Evolutionary conservation across 2,797 vertebrate species (phyloP), one percentile per base, ranked within the genome.

Genomic region (Clarias laeviceps): DNA sequence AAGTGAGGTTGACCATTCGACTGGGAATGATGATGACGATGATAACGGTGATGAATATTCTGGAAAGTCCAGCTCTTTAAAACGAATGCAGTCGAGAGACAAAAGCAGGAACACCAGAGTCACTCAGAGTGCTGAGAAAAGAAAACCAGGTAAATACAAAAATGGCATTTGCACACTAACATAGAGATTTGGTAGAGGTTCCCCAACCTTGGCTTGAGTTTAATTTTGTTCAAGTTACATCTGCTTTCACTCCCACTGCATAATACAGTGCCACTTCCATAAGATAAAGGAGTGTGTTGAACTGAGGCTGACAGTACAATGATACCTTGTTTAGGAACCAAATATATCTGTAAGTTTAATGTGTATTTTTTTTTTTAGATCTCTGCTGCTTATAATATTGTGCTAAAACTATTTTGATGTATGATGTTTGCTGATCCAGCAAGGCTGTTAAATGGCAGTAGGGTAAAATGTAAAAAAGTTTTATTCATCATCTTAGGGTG

Each of bases 101-200:
- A 88, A 86, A 77, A 91, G 85, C 83, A 87, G 87, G 72, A 94
- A 62, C 12, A 89, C 91, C n/a, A 93, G 96, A 78, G 85, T 94
- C 81, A 96, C 96, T 62, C 95, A 96, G 86, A 97, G 94, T 86
- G 91, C 94, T 1, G 92, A 94, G 85, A 89, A 90, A 80, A 94
- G 90, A 66, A 88, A 87, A n/a, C 86, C 89, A 85, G 95, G 94
- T 95, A 85, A 50, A 54, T 24, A 66, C 27, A 18, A 54, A 22
- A 22, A 50, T 80, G 62, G 6, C 24, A 12, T 62, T 64, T 62
- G 12, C 77, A 79, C 11, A 2, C 22, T 18, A 1, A 64, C 29
- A 11, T 18, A 1, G n/a, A 14, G 24, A 14, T n/a, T 40, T 72
- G 4, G 2, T 2, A 6, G 9, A 45, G 40, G 5, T 73, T 50